Evolutionary conservation across 1,140 invertebrate genomes (phyloP).

Genomic region (Cotesia vestalis): DNA sequence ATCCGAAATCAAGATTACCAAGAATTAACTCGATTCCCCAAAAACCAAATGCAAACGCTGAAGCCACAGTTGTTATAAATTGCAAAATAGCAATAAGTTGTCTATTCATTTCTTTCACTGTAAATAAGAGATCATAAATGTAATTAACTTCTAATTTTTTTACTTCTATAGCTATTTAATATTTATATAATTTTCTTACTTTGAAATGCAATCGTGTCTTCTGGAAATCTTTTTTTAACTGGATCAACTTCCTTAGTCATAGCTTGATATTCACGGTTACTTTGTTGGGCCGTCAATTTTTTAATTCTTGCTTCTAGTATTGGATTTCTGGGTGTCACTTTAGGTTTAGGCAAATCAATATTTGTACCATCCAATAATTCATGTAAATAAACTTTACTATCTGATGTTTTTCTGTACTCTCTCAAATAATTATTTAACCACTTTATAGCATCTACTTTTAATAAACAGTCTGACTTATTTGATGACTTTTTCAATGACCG

Average conservation of each 20-base stretch:
- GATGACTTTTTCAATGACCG: slow-evolving; percentile 46
- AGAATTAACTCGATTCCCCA: slow-evolving; percentile 80
- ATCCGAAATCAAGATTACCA: slow-evolving; percentile 82
- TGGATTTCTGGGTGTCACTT: slow-evolving; percentile 76
- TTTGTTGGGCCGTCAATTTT: slow-evolving; percentile 75
- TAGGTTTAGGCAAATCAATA: slow-evolving; percentile 76
- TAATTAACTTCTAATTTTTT: slow-evolving; percentile 12
- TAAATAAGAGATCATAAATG: slow-evolving; percentile 32
- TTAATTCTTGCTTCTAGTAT: slow-evolving; percentile 81
- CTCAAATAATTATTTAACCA: slow-evolving; percentile 70
- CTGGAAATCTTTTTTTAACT: slow-evolving; percentile 68
- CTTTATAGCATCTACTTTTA: slow-evolving; percentile 67
- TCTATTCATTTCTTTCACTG: slow-evolving; percentile 83
- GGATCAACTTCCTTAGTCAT: slow-evolving; percentile 85
- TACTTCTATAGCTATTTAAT: slow-evolving; percentile 13
- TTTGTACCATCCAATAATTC: slow-evolving; percentile 73
- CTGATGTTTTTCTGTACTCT: slow-evolving; percentile 59
- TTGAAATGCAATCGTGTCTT: slow-evolving; percentile 83
- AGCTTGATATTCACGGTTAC: slow-evolving; percentile 76
- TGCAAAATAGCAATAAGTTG: slow-evolving; percentile 84
- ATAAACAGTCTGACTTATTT: slow-evolving; percentile 42
- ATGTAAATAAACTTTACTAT: slow-evolving; percentile 71
- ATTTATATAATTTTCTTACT: slow-evolving; percentile 67
- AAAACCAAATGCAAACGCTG: slow-evolving; percentile 87
- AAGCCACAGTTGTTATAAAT: slow-evolving; percentile 81